Evolutionary conservation across 2,888 invertebrate genomes (phyloP), one percentile per base, ranked within the genome.

Genomic region (Mongoloraphidia duomilia): DNA sequence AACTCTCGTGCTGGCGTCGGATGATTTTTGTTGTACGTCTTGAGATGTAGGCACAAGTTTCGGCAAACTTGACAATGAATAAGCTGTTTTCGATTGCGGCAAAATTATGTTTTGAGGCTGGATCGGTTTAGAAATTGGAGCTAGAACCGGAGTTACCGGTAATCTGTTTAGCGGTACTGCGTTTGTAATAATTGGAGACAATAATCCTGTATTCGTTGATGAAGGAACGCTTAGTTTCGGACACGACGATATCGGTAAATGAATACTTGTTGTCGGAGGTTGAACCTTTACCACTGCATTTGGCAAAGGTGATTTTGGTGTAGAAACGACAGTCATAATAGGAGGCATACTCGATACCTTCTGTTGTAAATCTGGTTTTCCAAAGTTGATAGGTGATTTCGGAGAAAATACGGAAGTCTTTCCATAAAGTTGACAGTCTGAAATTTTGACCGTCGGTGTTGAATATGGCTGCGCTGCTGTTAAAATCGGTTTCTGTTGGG

Each of bases 71-170:
- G 34, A 63, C 9, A 61, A 55, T 38, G 60, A 51, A 50, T 63
- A 63, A 6, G 64, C 65, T 13, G 62, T 53, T 52, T 63, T 65
- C 3, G 68, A 58, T 53, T 68, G 68, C 45, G 67, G 66, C 38
- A 68, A 55, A 48, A 65, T 56, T 35, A 67, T 63, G 50, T 72
- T 75, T 49, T 69, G 71, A 1, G 72, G 61, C 61, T 69, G 74
- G 37, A 76, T 59, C 52, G 76, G 74, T 63, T 79, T 79, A 8
- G 77, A 67, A 56, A 75, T 74, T 34, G 73, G 71, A 11, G 74
- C 65, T 56, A 77, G 64, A 33, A 78, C 72, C 38, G 79, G 73
- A 26, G 76, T 73, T 40, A 76, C 73, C 34, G 79, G 76, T 50
- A 79, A 63, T 43, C 79, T 63, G 58, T 72, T 77, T 50, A 74